phyloP scores from a whole-genome alignment of 2,888 invertebrate genomes.

The Therioaphis trifolii region DNA sequence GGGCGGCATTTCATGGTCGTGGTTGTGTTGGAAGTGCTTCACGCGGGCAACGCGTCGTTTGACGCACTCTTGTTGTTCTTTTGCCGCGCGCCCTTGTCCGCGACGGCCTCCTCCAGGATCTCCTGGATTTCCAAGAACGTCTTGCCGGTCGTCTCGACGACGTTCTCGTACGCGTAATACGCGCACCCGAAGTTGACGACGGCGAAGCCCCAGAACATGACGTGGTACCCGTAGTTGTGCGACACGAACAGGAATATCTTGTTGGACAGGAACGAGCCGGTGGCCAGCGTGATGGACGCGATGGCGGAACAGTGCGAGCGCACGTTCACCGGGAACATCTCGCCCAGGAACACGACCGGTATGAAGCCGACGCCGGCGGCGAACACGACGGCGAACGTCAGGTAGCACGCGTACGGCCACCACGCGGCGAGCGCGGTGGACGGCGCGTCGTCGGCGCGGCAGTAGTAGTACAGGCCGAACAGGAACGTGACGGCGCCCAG shows the following conservation, averaged over 20 bases:
- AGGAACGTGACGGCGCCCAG: slow-evolving; percentile 64
- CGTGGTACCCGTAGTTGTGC: slow-evolving; percentile 75
- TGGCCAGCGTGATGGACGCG: slow-evolving; percentile 72
- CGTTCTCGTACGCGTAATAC: slow-evolving; percentile 68
- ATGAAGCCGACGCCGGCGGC: slow-evolving; percentile 74
- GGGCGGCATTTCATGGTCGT: no score
- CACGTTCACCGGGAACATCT: slow-evolving; percentile 75
- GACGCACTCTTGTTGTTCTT: not conserved
- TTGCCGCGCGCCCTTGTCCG: not conserved
- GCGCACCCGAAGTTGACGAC: slow-evolving; percentile 71
- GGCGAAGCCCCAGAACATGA: slow-evolving; percentile 73
- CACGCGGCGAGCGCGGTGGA: slow-evolving; percentile 66
- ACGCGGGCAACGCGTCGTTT: not conserved
- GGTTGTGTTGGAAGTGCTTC: no score
- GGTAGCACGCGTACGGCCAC: slow-evolving; percentile 71
- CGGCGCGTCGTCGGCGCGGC: slow-evolving; percentile 60
- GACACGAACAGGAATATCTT: slow-evolving; percentile 73
- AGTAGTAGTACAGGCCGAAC: slow-evolving; percentile 65
- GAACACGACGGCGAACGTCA: slow-evolving; percentile 73
- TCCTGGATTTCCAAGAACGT: slow-evolving; percentile 78
- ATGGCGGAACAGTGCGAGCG: slow-evolving; percentile 74
- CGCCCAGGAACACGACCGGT: slow-evolving; percentile 75
- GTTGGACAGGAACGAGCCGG: slow-evolving; percentile 73
- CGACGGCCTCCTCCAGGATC: slow-evolving; percentile 69
- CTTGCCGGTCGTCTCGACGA: slow-evolving; percentile 81